Percentiles rank a stretch among this genome's conserved stretches.
phyloP scores from a whole-genome alignment of 1,140 invertebrate species.

The Drosophila bipectinata region DNA sequence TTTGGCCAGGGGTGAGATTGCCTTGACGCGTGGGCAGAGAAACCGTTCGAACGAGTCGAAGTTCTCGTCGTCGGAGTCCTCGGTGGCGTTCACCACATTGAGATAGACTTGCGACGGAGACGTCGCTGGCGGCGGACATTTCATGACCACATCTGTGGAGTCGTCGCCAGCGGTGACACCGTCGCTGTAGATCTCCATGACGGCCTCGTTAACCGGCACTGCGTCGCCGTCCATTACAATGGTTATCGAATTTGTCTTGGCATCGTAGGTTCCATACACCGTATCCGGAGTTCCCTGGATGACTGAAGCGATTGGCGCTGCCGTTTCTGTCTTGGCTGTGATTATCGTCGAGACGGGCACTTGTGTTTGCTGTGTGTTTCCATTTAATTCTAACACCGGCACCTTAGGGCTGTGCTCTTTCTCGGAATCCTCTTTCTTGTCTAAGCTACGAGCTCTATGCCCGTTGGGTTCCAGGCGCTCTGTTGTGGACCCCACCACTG shows the following conservation, averaged over 20 bases:
- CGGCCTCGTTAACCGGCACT: conserved; percentile 85
- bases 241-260: conserved; percentile 89
- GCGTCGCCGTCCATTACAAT: conserved; percentile 88
- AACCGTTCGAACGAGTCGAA: conserved; percentile 82
- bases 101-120: conserved; percentile 81
- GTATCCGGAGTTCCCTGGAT: conserved; percentile 85
- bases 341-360: conserved; percentile 13
- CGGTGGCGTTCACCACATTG: conserved; percentile 84
- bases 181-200: conserved; percentile 81
- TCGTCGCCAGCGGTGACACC: conserved; percentile 59
- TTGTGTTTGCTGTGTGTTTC: conserved; percentile 69
- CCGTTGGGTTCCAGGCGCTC: conserved; percentile 91
- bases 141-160: conserved; percentile 65
- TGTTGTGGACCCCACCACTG: conserved; percentile 92
- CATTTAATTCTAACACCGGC: conserved; percentile 84
- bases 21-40: conserved; percentile 71
- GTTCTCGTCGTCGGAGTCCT: conserved; percentile 82
- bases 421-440: not conserved
- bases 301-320: conserved; percentile 38
- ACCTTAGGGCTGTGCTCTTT: conserved; percentile 27
- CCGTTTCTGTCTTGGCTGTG: conserved; percentile 55
- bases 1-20: conserved; percentile 72
- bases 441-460: conserved; percentile 84
- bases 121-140: conserved; percentile 82
- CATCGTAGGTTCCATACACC: conserved; percentile 89